Base-by-base conservation (phyloP, 2,797 vertebrate species). In the Lateolabrax maculatus region DNA sequence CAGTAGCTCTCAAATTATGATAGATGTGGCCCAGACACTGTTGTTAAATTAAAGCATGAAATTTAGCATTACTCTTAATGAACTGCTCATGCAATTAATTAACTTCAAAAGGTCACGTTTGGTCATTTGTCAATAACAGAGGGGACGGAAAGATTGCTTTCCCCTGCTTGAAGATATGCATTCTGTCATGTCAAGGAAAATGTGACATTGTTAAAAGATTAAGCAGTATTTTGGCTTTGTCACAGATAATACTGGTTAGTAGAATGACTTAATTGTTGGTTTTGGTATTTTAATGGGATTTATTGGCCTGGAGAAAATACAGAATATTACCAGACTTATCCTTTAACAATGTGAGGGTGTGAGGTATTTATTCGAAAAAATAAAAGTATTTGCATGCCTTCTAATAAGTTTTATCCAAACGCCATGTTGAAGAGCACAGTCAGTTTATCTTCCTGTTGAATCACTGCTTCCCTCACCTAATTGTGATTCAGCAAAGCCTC, bases 31-130 rank as follows among this genome's bases (percentile, higher is more conserved):
- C 49, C 61, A 55, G 82, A 85, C 80, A 70, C 80, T 81, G 87
- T 87, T 75, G 76, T 81, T 84, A 83, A 90, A 92, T 90, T 89
- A 91, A 92, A 88, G 88, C 85, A 71, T 81, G 81, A 70, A 83
- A 89, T 89, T 85, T 80, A 84, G 83, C 83, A 74, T 86, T 84
- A 71, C 76, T 87, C 77, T 82, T 87, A 92, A 92, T 87, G 83
- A 90, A 84, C 80, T 81, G 76, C 89, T 89, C 76, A 34, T 80
- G 87, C 90, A 86, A 81, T 90, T 93, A 91, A 94, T 94, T 92
- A 85, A 87, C 80, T 90, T 79, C 64, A 79, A 91, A 91, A 91
- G 93, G 86, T 91, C 90, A 83, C 49, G n/a, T 88, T 89, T 88
- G 84, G 87, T 84, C 75, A 65, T 77, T 84, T 80, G 81, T 90